phyloP scores from a whole-genome alignment of 1,140 invertebrate species.

The Pseudomyrmex flavicornis region DNA sequence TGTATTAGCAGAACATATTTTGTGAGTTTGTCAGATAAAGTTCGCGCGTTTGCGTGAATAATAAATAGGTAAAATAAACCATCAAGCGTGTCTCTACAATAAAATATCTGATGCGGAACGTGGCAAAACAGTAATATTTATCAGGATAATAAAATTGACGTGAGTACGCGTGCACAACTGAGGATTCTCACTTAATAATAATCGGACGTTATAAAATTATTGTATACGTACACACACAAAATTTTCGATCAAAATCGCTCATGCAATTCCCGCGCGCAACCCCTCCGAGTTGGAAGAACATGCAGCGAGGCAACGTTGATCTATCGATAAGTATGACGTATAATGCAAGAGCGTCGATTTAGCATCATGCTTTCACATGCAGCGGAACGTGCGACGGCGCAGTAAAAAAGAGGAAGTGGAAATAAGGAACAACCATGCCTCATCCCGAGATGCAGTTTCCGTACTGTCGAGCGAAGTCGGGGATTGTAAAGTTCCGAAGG shows the following conservation, averaged over 20 bases:
- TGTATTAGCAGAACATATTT: constrained; percentile 33
- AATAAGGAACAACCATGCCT: constrained; percentile 15
- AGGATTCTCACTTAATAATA: constrained; percentile 9
- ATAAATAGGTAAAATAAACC: neutral
- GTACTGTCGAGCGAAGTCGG: constrained; percentile 13
- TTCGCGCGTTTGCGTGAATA: neutral
- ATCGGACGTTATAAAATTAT: neutral
- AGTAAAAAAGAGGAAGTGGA: constrained; percentile 2
- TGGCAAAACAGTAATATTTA: neutral
- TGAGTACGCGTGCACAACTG: neutral
- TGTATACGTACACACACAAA: no score
- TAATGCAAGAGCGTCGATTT: constrained; percentile 49
- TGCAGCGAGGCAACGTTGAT: neutral
- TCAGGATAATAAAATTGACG: neutral
- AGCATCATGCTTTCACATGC: constrained; percentile 42
- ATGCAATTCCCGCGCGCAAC: neutral
- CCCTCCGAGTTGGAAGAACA: neutral
- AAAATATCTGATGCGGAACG: neutral
- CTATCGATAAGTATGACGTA: constrained; percentile 20
- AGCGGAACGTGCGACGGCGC: constrained; percentile 27
- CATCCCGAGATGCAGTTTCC: constrained; percentile 33
- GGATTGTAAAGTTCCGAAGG: constrained; percentile 52
- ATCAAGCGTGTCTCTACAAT: neutral
- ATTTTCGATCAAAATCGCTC: neutral
- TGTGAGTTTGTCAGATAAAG: constrained; percentile 7